phyloP scores from a whole-genome alignment of 2,113 vertebrate species.

The Hiodon alosoides region DNA sequence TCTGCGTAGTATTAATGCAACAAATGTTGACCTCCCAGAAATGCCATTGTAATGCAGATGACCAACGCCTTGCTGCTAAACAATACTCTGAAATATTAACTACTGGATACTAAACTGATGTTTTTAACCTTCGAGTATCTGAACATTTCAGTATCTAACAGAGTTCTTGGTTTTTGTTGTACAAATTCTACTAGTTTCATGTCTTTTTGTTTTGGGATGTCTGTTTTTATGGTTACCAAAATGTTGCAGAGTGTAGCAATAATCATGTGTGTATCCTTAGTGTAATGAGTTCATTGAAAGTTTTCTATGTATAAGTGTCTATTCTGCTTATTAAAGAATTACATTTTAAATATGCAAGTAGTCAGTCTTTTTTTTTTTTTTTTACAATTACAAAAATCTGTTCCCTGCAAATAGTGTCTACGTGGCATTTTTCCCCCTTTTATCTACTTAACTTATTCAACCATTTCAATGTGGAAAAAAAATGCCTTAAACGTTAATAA shows the following conservation, averaged over 20 bases:
- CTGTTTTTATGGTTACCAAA: not conserved
- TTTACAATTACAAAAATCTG: too few species aligned
- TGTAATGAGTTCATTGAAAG: conserved; percentile 23
- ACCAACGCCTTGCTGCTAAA: conserved; percentile 5
- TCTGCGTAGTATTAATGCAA: not conserved
- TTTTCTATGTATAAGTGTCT: conserved; percentile 28
- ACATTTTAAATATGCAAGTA: conserved; percentile 2
- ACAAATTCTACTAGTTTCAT: not conserved
- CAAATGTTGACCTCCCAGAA: not conserved
- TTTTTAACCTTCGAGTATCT: not conserved
- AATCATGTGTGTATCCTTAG: conserved; percentile 1
- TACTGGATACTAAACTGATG: not conserved
- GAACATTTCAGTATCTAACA: not conserved
- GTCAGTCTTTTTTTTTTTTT: too few species aligned
- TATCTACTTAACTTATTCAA: too few species aligned
- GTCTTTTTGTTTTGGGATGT: not conserved
- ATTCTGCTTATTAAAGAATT: conserved; percentile 48
- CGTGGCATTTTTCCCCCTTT: too few species aligned
- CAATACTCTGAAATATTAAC: not conserved
- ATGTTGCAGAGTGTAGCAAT: conserved; percentile 7
- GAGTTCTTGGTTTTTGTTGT: not conserved
- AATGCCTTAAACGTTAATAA: too few species aligned
- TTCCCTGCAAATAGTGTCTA: too few species aligned
- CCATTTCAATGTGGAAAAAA: too few species aligned
- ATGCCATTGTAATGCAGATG: not conserved